A percentile compares a stretch with the other conserved stretches of the same genome.
Evolutionary conservation across 2,888 invertebrate species (phyloP).

Genomic region (Eurytoma californica): DNA sequence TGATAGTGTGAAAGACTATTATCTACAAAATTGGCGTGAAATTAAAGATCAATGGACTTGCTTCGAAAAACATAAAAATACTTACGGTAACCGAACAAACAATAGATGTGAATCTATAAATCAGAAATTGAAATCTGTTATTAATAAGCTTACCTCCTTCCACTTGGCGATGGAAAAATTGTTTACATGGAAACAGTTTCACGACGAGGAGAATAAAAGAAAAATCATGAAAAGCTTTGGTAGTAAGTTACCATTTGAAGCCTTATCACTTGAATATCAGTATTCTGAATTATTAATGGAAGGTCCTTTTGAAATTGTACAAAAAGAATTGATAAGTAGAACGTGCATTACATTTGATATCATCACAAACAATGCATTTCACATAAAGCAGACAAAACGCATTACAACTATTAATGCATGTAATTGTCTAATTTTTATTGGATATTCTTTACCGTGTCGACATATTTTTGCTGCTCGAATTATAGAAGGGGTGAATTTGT

Average conservation of each 20-base stretch:
- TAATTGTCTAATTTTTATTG: too few species aligned
- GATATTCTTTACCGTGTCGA: constrained; percentile 20
- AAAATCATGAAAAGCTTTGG: neutral
- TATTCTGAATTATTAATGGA: too few species aligned
- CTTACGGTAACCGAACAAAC: too few species aligned
- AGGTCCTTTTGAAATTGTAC: too few species aligned
- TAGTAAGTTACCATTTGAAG: neutral
- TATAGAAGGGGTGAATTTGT: neutral
- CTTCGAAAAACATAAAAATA: neutral
- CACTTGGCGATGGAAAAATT: neutral
- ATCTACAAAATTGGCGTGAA: neutral
- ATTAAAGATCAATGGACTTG: constrained; percentile 6
- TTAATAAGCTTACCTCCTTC: neutral
- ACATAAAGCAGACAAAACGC: neutral
- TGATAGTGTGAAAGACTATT: neutral
- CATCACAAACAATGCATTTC: neutral
- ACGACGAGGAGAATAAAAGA: constrained; percentile 11
- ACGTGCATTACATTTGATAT: constrained; percentile 9
- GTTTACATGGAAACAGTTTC: constrained; percentile 20
- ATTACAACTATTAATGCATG: neutral
- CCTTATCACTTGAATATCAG: neutral
- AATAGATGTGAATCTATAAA: constrained; percentile 9
- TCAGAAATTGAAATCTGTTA: constrained; percentile 13
- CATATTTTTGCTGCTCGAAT: constrained; percentile 10
- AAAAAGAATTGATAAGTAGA: neutral